A percentile compares a stretch with the other conserved stretches of the same genome.
Evolutionary conservation across 2,113 vertebrate genomes (phyloP).

Genomic region (Edolisoma coerulescens): DNA sequence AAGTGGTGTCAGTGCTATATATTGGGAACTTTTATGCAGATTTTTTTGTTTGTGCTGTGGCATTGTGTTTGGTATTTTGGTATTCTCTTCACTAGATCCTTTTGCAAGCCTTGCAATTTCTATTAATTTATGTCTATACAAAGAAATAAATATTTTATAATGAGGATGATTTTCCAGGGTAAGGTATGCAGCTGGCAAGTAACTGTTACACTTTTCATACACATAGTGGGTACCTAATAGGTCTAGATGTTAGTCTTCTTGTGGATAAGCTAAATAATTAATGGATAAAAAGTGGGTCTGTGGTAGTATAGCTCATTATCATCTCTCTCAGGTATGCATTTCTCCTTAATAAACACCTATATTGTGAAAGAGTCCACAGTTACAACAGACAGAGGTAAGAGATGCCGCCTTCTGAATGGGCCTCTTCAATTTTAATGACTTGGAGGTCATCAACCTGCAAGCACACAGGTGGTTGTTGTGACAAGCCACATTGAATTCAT

Average conservation of each 20-base stretch:
- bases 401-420: background rate
- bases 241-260: background rate
- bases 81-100: background rate
- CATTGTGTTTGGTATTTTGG: background rate
- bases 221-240: background rate
- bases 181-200: conserved; percentile 20
- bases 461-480: background rate
- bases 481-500: background rate
- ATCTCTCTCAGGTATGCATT: background rate
- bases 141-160: conserved; percentile 55
- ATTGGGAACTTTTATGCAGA: background rate
- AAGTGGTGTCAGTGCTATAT: background rate
- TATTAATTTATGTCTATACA: conserved; percentile 1
- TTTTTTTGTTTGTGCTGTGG: background rate
- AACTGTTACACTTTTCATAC: background rate
- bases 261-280: conserved; percentile 11
- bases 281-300: conserved; percentile 16
- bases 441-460: background rate
- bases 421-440: conserved; percentile 39
- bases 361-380: background rate
- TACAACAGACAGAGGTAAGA: background rate
- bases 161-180: conserved; percentile 35
- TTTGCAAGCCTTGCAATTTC: background rate
- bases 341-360: background rate
- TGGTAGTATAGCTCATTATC: background rate